Evolutionary conservation across 2,797 vertebrate species (phyloP).

Genomic region (Cirrhinus molitorella): DNA sequence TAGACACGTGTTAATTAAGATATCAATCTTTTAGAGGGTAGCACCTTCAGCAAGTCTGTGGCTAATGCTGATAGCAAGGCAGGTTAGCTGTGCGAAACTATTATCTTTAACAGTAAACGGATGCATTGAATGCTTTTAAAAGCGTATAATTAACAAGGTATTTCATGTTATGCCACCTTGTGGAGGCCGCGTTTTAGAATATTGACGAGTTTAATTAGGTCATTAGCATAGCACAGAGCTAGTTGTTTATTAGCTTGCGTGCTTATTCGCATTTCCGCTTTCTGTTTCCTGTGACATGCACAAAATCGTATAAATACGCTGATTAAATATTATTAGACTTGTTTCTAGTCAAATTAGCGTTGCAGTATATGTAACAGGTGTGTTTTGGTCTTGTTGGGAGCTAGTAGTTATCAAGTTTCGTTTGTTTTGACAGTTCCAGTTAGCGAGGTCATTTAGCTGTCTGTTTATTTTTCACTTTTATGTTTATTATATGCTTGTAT

Average conservation of each 20-base stretch:
- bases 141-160: not conserved
- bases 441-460: not conserved
- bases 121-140: not conserved
- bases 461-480: not conserved
- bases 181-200: not conserved
- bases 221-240: slow-evolving; percentile 14
- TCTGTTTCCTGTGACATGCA: not conserved
- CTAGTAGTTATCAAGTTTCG: not conserved
- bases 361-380: not conserved
- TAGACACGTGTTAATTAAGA: not conserved
- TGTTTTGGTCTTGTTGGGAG: not conserved
- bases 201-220: not conserved
- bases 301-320: not conserved
- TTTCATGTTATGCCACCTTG: not conserved
- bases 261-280: not conserved
- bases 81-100: not conserved
- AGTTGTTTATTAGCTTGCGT: slow-evolving; percentile 1
- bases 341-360: not conserved
- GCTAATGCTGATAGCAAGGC: slow-evolving; percentile 26
- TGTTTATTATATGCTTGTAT: not conserved
- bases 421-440: slow-evolving; percentile 6
- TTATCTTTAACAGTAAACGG: not conserved
- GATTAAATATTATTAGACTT: not conserved
- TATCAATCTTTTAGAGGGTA: not conserved
- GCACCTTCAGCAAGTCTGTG: not conserved